A percentile compares a stretch with the other conserved stretches of the same genome.
These are phyloP conservation scores for Salticus scenicus DNA, from an alignment of 2,888 invertebrate genomes.

Conservation along the genomic window DNA sequence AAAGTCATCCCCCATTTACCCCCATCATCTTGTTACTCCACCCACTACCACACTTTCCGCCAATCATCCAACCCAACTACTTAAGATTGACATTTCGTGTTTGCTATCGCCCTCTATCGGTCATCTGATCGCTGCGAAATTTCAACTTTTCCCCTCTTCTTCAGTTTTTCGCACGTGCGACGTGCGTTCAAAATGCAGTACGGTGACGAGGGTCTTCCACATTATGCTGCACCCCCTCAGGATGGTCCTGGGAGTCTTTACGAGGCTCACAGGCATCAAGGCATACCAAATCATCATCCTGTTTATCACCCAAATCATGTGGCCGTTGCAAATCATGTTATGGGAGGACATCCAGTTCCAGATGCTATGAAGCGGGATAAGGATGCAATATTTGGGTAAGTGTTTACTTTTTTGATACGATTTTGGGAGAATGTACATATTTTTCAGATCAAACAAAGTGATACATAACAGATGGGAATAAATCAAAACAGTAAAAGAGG, in stretches of 20 bases:
- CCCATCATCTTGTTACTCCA: neutral
- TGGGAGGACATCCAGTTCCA: slow-evolving; percentile 85
- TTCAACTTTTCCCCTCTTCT: neutral
- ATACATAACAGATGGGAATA: too few relatives aligned
- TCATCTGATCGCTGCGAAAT: neutral
- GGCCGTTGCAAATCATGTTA: slow-evolving; percentile 77
- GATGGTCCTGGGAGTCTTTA: slow-evolving; percentile 80
- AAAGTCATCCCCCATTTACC: neutral
- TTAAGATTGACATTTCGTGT: neutral
- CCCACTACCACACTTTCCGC: neutral
- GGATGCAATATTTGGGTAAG: slow-evolving; percentile 99
- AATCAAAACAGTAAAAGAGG: too few relatives aligned
- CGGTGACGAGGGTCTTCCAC: slow-evolving; percentile 91
- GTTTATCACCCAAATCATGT: slow-evolving; percentile 85
- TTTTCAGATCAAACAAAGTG: too few relatives aligned
- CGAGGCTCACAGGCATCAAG: slow-evolving; percentile 84
- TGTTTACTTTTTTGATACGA: too few relatives aligned
- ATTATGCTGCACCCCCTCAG: slow-evolving; percentile 85
- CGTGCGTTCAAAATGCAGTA: slow-evolving; percentile 81
- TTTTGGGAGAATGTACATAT: too few relatives aligned
- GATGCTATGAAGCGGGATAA: slow-evolving; percentile 98
- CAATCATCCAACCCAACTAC: neutral
- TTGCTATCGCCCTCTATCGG: slow-evolving; percentile 49
- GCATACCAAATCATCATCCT: slow-evolving; percentile 77
- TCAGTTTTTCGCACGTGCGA: slow-evolving; percentile 22